Evolutionary conservation across 2,797 vertebrate genomes (phyloP), one percentile per base, ranked within the genome.

Genomic region (Cercopithecus petaurista): DNA sequence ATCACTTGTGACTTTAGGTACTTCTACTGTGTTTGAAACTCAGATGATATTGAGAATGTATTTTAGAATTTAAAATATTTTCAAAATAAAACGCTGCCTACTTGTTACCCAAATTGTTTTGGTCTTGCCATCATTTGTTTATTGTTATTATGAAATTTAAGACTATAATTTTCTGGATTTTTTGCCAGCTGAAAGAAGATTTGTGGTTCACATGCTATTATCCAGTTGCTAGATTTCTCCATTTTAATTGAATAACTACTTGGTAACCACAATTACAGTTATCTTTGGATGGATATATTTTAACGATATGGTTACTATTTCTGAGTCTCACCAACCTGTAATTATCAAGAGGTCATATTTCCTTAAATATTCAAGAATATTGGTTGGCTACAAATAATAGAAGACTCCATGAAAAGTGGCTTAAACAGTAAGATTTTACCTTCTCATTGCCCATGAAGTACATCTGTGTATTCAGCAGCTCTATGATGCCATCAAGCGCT

Each of bases 1-100:
- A 26, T 59, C 50, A 83, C 59, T 24, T 48, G 15, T 67, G 39
- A 81, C 26, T 67, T 94, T 72, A 75, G 64, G 75, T 64, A 85
- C 26, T 90, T 90, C 13, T 50, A 57, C 26, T 43, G 14, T 43
- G 22, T 70, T 88, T 61, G 48, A 39, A 70, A 33, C n/a, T 72
- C 48, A 55, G 24, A 70, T 77, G 12, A 70, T 11, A 59, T 19
- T 72, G 33, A 61, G 59, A 61, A 61, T 77, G 24, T 72, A 7
- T 92, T 82, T 88, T 72, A 83, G 36, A 77, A 96, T 36, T 70
- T 55, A 61, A 89, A 82, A 80, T 36, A 80, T 55, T 80, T 80
- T 55, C 48, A 79, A 70, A 90, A 77, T 83, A 88, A 88, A 75
- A 72, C 70, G 36, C 41, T 26, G 24, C 5, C 7, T 48, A 92